Conservation (phyloP, 2,113 vertebrate species). For the Notothenia coriiceps region DNA sequence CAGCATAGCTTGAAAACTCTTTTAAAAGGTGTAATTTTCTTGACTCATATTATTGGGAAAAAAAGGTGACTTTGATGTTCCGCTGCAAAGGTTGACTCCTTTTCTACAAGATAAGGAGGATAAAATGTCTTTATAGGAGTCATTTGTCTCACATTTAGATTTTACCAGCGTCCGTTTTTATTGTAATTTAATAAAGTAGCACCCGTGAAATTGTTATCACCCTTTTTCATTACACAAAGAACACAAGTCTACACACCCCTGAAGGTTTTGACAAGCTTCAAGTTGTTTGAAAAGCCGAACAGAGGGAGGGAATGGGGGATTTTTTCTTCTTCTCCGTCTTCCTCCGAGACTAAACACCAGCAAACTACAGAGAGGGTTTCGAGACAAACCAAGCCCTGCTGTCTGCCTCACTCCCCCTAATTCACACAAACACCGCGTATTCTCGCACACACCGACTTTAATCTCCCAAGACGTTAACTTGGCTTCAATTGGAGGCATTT, state of each 20-base stretch:
- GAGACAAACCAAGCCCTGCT: conserved; percentile 31
- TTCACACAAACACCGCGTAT: conserved; percentile 32
- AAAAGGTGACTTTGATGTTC: background rate
- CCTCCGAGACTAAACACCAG: conserved; percentile 70
- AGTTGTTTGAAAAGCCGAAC: conserved; percentile 40
- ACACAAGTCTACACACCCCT: conserved; percentile 31
- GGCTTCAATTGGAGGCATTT: conserved; percentile 33
- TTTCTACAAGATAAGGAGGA: background rate
- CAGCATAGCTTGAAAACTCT: conserved; percentile 21
- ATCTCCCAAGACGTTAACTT: conserved; percentile 48
- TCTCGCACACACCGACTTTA: conserved; percentile 47
- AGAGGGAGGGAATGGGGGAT: conserved; percentile 7
- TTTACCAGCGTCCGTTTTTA: background rate
- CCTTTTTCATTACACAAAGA: conserved; percentile 13
- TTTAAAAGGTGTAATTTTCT: conserved; percentile 27
- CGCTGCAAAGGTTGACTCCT: background rate
- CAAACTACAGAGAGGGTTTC: conserved; percentile 38
- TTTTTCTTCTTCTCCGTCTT: background rate
- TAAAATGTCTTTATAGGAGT: background rate
- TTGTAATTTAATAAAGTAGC: background rate
- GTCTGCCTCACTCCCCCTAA: conserved; percentile 27
- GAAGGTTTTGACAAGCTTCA: conserved; percentile 34
- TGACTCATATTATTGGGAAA: background rate
- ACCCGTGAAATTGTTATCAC: background rate
- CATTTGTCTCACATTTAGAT: background rate